Evolutionary conservation across 1,140 invertebrate genomes (phyloP).

Genomic region (Phymastichus coffea): DNA sequence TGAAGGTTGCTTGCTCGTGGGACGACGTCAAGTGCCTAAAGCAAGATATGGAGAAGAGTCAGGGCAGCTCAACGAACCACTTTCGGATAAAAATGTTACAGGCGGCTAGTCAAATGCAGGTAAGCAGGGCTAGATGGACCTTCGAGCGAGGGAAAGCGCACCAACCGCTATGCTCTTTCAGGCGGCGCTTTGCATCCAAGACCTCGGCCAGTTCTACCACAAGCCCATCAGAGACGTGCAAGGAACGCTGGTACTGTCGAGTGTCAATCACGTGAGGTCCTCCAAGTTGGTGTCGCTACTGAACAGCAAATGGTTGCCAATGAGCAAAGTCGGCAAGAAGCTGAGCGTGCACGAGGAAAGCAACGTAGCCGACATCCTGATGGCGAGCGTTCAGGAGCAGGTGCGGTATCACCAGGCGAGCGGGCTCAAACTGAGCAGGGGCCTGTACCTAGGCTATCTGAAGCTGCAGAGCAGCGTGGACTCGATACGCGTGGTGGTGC

Average conservation of each 20-base stretch:
- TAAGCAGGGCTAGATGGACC: conserved; percentile 39
- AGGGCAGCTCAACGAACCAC: conserved; percentile 82
- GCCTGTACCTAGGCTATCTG: conserved; percentile 92
- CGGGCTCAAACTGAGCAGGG: conserved; percentile 74
- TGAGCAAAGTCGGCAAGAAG: conserved; percentile 72
- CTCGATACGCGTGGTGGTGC: conserved; percentile 89
- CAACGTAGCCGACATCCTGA: conserved; percentile 77
- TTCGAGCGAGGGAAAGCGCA: neutral
- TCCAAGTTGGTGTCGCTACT: conserved; percentile 81
- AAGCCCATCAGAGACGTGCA: conserved; percentile 83
- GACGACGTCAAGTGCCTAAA: conserved; percentile 88
- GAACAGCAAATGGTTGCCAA: conserved; percentile 86
- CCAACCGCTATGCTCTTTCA: conserved; percentile 36
- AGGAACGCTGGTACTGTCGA: conserved; percentile 87
- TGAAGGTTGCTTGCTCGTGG: conserved; percentile 96
- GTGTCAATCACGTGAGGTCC: conserved; percentile 80
- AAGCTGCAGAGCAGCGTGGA: conserved; percentile 95
- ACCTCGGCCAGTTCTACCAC: conserved; percentile 90
- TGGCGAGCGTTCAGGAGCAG: conserved; percentile 85
- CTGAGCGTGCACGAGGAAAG: conserved; percentile 68
- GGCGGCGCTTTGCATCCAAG: conserved; percentile 83
- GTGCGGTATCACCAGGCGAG: conserved; percentile 90
- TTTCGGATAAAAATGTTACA: conserved; percentile 90
- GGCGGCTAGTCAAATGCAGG: conserved; percentile 92
- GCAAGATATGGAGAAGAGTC: conserved; percentile 91